These are phyloP conservation scores for Saccostrea glomerata DNA, from an alignment of 1,140 invertebrate species.

Conservation along the genomic window DNA sequence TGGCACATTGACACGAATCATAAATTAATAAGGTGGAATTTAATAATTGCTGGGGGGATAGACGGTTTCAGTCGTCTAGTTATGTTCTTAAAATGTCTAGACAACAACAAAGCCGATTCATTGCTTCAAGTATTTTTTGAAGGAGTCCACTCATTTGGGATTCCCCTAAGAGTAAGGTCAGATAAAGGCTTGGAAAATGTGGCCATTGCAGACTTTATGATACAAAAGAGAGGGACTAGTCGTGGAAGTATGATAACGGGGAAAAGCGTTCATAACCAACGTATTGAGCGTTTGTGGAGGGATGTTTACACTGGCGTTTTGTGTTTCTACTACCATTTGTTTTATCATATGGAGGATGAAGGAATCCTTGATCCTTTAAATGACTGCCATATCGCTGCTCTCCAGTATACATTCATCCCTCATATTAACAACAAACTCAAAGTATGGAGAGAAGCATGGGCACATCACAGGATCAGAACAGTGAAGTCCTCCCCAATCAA, in stretches of 20 bases:
- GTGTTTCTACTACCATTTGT: conserved; percentile 44
- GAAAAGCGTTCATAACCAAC: conserved; percentile 55
- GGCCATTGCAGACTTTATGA: conserved; percentile 57
- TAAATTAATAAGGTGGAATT: conserved; percentile 50
- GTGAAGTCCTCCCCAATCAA: conserved; percentile 44
- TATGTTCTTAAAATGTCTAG: conserved; percentile 44
- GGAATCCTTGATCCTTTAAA: conserved; percentile 53
- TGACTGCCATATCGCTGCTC: conserved; percentile 42
- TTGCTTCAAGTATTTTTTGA: conserved; percentile 55
- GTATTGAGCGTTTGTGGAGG: conserved; percentile 50
- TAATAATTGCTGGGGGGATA: conserved; percentile 59
- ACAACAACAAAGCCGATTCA: conserved; percentile 57
- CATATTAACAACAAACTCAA: conserved; percentile 51
- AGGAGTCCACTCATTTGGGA: conserved; percentile 54
- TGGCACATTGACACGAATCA: conserved; percentile 54
- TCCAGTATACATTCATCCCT: conserved; percentile 45
- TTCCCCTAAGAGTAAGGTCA: conserved; percentile 54
- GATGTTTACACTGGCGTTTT: conserved; percentile 47
- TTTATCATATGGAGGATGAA: conserved; percentile 55
- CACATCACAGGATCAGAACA: conserved; percentile 53
- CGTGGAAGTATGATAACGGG: conserved; percentile 55
- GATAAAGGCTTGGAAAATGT: conserved; percentile 62
- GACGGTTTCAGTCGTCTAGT: conserved; percentile 54
- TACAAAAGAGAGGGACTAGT: conserved; percentile 37
- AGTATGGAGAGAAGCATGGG: conserved; percentile 55